Evolutionary conservation across 2,113 vertebrate genomes (phyloP).

Genomic region (Genyomyrus donnyi): DNA sequence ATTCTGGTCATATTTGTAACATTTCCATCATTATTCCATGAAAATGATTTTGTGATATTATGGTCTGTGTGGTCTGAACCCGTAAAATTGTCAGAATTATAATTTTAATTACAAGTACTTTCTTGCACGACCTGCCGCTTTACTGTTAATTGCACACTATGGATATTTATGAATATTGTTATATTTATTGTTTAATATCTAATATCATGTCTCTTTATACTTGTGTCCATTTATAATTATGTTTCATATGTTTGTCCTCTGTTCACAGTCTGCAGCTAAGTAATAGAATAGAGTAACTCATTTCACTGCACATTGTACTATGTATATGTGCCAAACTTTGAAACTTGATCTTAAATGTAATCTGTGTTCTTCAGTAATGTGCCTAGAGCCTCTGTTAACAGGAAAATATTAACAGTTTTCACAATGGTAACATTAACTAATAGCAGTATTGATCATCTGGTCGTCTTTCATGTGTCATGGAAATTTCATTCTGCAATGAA

Average conservation of each 20-base stretch:
- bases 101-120: neutral
- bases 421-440: neutral
- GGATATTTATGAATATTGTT: neutral
- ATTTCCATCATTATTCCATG: neutral
- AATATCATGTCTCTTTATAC: neutral
- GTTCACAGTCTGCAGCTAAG: neutral
- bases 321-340: neutral
- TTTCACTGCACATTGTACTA: neutral
- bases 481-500: neutral
- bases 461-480: neutral
- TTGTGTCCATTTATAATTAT: neutral
- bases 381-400: neutral
- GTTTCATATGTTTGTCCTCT: neutral
- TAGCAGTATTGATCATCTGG: neutral
- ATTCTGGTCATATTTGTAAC: neutral
- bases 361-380: neutral
- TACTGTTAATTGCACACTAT: neutral
- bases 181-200: neutral
- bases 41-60: neutral
- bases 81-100: neutral
- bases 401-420: neutral
- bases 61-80: neutral
- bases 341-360: neutral
- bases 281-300: neutral
- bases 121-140: neutral